A percentile compares a stretch with the other conserved stretches of the same genome.
Conservation (phyloP, 2,888 invertebrate species). For the Eudemis profundana region DNA sequence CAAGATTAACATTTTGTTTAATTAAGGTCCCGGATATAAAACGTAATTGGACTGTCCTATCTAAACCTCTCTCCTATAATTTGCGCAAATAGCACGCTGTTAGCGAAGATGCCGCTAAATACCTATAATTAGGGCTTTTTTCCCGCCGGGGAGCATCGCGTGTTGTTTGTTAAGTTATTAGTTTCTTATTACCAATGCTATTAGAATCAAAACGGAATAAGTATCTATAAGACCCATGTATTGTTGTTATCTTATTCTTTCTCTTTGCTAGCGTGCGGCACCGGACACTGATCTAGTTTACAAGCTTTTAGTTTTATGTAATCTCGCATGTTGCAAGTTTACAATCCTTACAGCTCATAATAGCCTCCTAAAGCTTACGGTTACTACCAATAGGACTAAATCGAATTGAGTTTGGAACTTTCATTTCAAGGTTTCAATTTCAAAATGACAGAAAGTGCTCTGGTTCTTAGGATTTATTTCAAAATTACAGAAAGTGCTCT, state of each 20-base stretch:
- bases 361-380: no score
- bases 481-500: no score
- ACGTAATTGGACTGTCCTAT: slow-evolving; percentile 4
- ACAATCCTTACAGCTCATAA: slow-evolving; percentile 5
- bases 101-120: slow-evolving; percentile 45
- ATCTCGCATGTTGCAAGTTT: slow-evolving; percentile 18
- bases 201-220: background rate
- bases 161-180: slow-evolving; percentile 42
- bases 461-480: no score
- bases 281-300: slow-evolving; percentile 32
- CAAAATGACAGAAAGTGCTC: no score
- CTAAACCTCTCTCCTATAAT: slow-evolving; percentile 26
- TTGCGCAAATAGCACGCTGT: slow-evolving; percentile 49
- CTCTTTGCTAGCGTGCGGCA: background rate
- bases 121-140: slow-evolving; percentile 35
- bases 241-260: background rate
- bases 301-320: slow-evolving; percentile 28
- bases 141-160: slow-evolving; percentile 34
- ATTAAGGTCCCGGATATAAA: background rate
- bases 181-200: slow-evolving; percentile 24
- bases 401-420: no score
- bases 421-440: no score
- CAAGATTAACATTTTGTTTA: background rate
- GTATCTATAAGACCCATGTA: background rate
- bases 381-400: no score